Percentiles rank a stretch among this genome's conserved stretches.
phyloP scores from a whole-genome alignment of 2,888 invertebrate species.

The Exephanes ischioxanthus region DNA sequence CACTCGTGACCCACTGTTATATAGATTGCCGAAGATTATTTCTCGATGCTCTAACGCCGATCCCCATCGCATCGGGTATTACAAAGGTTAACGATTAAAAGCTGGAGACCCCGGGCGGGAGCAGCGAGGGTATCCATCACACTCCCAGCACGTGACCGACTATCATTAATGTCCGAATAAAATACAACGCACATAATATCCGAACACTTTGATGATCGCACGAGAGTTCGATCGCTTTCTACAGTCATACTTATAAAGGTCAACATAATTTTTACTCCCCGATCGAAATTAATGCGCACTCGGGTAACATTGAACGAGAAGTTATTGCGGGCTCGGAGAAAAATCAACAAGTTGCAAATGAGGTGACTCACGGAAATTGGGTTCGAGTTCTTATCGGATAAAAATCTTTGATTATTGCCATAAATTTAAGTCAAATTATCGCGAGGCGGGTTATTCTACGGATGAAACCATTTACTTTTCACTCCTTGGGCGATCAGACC shows the following conservation, averaged over 20 bases:
- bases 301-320: neutral
- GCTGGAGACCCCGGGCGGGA: slow-evolving; percentile 50
- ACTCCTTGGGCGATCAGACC: neutral
- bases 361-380: neutral
- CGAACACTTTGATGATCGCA: slow-evolving; percentile 27
- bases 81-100: slow-evolving; percentile 58
- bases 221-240: slow-evolving; percentile 34
- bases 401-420: neutral
- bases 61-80: slow-evolving; percentile 33
- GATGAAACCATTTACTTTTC: neutral
- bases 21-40: slow-evolving; percentile 49
- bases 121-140: slow-evolving; percentile 54
- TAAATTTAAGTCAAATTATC: neutral
- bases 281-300: neutral
- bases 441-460: neutral
- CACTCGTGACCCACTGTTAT: slow-evolving; percentile 19
- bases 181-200: slow-evolving; percentile 34
- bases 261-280: neutral
- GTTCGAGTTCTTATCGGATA: neutral
- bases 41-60: slow-evolving; percentile 24
- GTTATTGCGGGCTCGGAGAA: neutral
- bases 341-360: neutral
- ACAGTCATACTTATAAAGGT: slow-evolving; percentile 12
- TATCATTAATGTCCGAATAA: slow-evolving; percentile 39
- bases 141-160: slow-evolving; percentile 48